Percentiles rank a stretch among this genome's conserved stretches.
Conservation (phyloP, 2,113 vertebrate genomes). For the Oenanthe oenanthe region DNA sequence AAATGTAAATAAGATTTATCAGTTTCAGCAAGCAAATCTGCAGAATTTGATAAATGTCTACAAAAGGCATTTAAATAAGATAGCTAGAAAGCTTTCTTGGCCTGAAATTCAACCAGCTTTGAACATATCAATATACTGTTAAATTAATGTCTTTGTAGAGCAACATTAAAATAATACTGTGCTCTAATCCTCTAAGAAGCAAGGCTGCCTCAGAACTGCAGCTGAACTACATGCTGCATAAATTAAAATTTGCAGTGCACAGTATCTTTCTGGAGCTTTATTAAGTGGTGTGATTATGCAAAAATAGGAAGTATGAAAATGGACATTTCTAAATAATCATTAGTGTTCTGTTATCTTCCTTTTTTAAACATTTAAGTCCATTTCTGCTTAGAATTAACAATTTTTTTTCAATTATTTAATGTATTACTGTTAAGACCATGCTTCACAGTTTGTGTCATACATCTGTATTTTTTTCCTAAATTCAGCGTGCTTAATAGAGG, state of each 20-base stretch:
- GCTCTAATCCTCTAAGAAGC: conserved; percentile 61
- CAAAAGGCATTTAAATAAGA: conserved; percentile 23
- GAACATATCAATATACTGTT: not conserved
- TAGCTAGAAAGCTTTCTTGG: conserved; percentile 30
- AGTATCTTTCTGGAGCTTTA: conserved; percentile 36
- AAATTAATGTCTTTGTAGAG: conserved; percentile 24
- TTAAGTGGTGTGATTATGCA: conserved; percentile 64
- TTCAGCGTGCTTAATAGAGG: not conserved
- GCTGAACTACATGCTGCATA: conserved; percentile 52
- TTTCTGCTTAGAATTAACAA: conserved; percentile 33
- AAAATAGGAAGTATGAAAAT: conserved; percentile 33
- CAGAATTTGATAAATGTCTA: conserved; percentile 44
- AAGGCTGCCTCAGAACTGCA: not conserved
- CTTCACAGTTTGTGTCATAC: not conserved
- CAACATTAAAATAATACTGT: not conserved
- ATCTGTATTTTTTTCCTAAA: conserved; percentile 8
- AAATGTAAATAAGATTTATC: conserved; percentile 41
- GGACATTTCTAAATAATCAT: not conserved
- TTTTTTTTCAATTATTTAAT: conserved; percentile 42
- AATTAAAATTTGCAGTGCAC: conserved; percentile 53
- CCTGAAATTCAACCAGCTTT: not conserved
- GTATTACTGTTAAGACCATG: not conserved
- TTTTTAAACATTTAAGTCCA: not conserved
- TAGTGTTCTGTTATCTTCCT: not conserved
- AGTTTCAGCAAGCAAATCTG: conserved; percentile 34